Evolutionary conservation across 1,140 invertebrate genomes (phyloP).

Genomic region (Pogonomyrmex californicus): DNA sequence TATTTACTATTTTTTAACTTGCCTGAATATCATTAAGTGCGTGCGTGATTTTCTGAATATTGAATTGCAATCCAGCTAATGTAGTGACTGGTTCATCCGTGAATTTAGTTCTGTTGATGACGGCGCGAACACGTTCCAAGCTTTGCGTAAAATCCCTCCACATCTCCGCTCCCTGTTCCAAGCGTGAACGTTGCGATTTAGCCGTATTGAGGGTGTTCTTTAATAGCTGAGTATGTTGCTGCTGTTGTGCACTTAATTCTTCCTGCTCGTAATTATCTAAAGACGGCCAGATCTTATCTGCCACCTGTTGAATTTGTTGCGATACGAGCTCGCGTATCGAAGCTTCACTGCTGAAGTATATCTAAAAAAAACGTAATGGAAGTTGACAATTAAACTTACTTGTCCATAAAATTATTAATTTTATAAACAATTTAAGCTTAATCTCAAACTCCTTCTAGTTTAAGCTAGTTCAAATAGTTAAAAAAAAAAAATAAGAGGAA

Average conservation of each 20-base stretch:
- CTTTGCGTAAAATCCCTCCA: slow-evolving; percentile 94
- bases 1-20: neutral
- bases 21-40: slow-evolving; percentile 93
- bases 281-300: slow-evolving; percentile 95
- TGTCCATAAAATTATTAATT: neutral
- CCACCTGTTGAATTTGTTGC: slow-evolving; percentile 93
- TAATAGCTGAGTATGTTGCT: slow-evolving; percentile 92
- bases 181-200: slow-evolving; percentile 91
- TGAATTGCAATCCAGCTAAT: slow-evolving; percentile 92
- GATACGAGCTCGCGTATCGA: slow-evolving; percentile 93
- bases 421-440: neutral
- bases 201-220: slow-evolving; percentile 94
- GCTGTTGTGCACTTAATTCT: slow-evolving; percentile 92
- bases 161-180: slow-evolving; percentile 92
- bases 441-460: neutral
- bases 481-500: neutral
- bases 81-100: slow-evolving; percentile 92
- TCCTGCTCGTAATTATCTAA: slow-evolving; percentile 93
- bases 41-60: slow-evolving; percentile 93
- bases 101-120: slow-evolving; percentile 91
- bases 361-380: slow-evolving; percentile 77
- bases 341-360: slow-evolving; percentile 93
- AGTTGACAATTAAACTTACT: neutral
- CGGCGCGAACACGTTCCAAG: slow-evolving; percentile 91
- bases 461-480: neutral